Evolutionary conservation across 2,113 vertebrate genomes (phyloP).

Genomic region (Pycnonotus jocosus): DNA sequence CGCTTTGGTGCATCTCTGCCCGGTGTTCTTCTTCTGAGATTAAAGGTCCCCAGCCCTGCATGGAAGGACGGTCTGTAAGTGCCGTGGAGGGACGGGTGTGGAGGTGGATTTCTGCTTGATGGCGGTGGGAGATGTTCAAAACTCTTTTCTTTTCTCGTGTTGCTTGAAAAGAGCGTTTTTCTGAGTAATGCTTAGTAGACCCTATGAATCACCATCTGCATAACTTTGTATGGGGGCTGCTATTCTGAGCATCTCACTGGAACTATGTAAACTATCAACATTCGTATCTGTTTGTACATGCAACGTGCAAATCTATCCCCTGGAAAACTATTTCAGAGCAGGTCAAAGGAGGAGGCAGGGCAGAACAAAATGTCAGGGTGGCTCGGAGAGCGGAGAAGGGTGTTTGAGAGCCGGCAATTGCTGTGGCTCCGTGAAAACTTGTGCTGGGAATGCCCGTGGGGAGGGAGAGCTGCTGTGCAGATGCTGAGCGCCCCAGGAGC

Average conservation of each 20-base stretch:
- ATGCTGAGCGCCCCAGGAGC: fast-evolving
- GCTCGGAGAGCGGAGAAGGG: neutral
- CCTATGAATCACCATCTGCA: conserved; percentile 55
- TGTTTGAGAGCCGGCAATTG: neutral
- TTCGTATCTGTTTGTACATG: neutral
- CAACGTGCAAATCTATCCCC: neutral
- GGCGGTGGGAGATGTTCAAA: conserved; percentile 12
- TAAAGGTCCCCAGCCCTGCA: neutral
- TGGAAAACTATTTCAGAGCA: neutral
- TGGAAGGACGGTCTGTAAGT: neutral
- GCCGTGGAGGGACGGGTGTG: neutral
- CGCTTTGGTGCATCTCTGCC: fast-evolving
- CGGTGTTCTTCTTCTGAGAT: neutral
- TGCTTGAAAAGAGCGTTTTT: conserved; percentile 18
- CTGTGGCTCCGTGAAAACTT: neutral
- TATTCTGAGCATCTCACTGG: conserved; percentile 31
- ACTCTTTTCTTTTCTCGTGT: neutral
- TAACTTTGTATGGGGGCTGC: conserved; percentile 56
- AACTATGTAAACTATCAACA: conserved; percentile 12
- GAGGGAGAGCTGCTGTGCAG: neutral
- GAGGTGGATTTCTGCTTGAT: neutral
- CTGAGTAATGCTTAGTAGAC: conserved; percentile 26
- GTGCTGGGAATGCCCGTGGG: neutral
- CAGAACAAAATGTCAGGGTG: neutral
- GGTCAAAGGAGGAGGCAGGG: neutral